A percentile compares a stretch with the other conserved stretches of the same genome.
Conservation (phyloP, 2,888 invertebrate genomes). For the Hymenopus coronatus region DNA sequence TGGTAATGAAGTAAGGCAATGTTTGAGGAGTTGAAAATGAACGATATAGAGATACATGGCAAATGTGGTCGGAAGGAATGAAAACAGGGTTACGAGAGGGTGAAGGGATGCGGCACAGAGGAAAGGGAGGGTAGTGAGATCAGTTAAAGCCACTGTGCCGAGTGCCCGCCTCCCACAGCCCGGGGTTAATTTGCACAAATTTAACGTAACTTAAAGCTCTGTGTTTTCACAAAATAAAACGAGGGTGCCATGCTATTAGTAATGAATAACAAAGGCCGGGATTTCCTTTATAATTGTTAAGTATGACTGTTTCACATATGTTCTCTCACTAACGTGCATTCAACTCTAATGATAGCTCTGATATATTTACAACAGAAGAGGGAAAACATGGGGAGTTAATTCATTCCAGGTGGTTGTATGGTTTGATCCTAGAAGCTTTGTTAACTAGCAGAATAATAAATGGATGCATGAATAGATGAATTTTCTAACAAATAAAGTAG, state of each 20-base stretch:
- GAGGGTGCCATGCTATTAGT: background rate
- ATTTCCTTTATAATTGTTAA: background rate
- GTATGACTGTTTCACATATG: background rate
- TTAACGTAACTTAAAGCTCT: background rate
- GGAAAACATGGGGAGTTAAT: background rate
- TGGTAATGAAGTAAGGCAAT: background rate
- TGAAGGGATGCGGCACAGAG: background rate
- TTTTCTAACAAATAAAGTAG: too few relatives aligned
- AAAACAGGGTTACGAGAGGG: background rate
- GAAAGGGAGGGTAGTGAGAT: background rate
- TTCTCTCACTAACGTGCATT: background rate
- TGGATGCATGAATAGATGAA: too few relatives aligned
- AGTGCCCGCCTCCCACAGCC: background rate
- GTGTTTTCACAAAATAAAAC: background rate
- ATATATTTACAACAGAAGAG: background rate
- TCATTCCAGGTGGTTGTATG: too few relatives aligned
- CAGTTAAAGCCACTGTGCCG: background rate
- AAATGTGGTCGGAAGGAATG: background rate
- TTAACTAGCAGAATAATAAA: too few relatives aligned
- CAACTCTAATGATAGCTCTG: background rate
- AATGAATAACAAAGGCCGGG: background rate
- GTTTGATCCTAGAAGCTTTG: too few relatives aligned
- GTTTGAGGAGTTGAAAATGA: background rate
- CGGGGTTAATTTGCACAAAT: background rate
- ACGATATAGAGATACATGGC: background rate